phyloP scores from a whole-genome alignment of 2,888 invertebrate genomes.

The Resseliella maxima region DNA sequence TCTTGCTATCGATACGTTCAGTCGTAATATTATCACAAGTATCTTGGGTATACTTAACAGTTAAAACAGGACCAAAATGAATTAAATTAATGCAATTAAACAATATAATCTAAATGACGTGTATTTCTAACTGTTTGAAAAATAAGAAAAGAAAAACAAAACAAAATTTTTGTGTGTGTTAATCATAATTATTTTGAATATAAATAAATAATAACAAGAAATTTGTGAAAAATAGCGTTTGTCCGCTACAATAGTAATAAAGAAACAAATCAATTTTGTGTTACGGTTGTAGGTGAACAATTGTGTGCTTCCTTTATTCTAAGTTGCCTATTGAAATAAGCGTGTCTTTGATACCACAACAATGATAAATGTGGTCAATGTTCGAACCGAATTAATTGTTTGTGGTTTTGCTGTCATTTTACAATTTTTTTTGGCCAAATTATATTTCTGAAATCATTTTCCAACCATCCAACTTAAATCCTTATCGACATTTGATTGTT shows the following conservation, averaged over 20 bases:
- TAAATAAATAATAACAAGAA: no score
- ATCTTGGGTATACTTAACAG: background rate
- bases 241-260: no score
- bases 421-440: conserved; percentile 41
- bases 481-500: no score
- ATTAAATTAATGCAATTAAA: no score
- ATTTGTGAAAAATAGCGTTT: no score
- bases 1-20: background rate
- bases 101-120: no score
- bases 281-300: no score
- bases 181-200: no score
- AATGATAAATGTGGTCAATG: conserved; percentile 56
- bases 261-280: background rate
- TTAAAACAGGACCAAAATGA: background rate
- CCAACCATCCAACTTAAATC: background rate
- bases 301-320: background rate
- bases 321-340: conserved; percentile 10
- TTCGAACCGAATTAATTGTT: conserved; percentile 51
- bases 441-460: background rate
- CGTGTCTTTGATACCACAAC: conserved; percentile 1
- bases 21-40: background rate
- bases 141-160: no score
- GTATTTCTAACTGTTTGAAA: no score
- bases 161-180: no score
- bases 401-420: conserved; percentile 53